These are phyloP conservation scores for Chelonia mydas DNA, from an alignment of 2,797 vertebrate genomes.

Conservation along the genomic window DNA sequence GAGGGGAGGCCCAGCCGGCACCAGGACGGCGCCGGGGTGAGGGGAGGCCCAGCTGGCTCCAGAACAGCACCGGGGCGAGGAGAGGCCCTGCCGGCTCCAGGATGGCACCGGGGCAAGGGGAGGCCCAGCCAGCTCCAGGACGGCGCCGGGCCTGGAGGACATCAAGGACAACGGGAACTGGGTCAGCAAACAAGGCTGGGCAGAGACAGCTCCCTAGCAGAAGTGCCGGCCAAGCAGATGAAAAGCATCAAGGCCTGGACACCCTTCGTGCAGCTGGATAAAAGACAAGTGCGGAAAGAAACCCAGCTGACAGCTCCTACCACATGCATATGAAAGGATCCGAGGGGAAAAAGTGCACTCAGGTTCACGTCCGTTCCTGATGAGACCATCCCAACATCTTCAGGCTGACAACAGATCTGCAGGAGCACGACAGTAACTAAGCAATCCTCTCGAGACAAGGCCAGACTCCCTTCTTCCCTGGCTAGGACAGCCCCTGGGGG, in stretches of 20 bases:
- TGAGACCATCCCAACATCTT: background rate
- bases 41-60: too few relatives aligned
- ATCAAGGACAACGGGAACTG: background rate
- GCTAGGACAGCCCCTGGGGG: background rate
- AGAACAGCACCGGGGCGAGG: background rate
- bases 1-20: background rate
- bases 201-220: background rate
- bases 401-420: background rate
- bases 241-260: background rate
- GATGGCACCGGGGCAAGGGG: too few relatives aligned
- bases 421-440: background rate
- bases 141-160: too few relatives aligned
- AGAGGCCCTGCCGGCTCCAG: background rate
- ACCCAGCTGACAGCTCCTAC: accelerated
- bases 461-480: background rate
- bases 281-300: accelerated
- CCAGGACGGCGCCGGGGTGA: too few relatives aligned
- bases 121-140: accelerated
- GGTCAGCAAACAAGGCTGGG: background rate
- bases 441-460: background rate
- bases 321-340: background rate
- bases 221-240: background rate
- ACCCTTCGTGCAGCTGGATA: too few relatives aligned
- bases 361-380: background rate
- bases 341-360: accelerated